Percentiles rank a stretch among this genome's conserved stretches.
phyloP scores from a whole-genome alignment of 1,140 invertebrate species.

The Oppia nitens region DNA sequence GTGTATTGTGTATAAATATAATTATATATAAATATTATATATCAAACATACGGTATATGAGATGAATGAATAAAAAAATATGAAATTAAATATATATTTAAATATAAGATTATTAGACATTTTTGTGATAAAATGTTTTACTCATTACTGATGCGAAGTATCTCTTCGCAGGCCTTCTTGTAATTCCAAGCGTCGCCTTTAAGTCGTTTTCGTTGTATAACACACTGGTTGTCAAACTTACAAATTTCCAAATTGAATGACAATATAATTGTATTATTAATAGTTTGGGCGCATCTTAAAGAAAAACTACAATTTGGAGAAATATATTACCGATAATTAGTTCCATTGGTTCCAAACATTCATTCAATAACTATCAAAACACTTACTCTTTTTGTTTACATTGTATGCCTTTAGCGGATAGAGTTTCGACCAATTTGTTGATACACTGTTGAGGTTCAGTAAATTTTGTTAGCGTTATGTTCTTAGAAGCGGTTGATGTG shows the following conservation, averaged over 20 bases:
- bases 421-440: constrained; percentile 9
- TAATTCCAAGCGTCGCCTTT: constrained; percentile 71
- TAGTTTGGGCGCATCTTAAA: constrained; percentile 8
- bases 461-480: constrained; percentile 17
- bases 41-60: no score
- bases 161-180: constrained; percentile 65
- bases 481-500: constrained; percentile 3
- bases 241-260: constrained; percentile 68
- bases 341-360: no score
- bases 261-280: constrained; percentile 24
- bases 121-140: no score
- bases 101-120: no score
- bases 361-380: no score
- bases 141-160: constrained; percentile 32
- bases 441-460: constrained; percentile 15
- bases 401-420: constrained; percentile 14
- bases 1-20: no score
- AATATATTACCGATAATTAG: background rate
- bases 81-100: no score
- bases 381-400: constrained; percentile 18
- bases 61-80: no score
- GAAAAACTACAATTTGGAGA: constrained; percentile 3
- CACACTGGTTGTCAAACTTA: constrained; percentile 36
- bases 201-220: constrained; percentile 54
- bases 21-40: no score